Evolutionary conservation across 2,797 vertebrate genomes (phyloP).

Genomic region (Schizothorax lantsangensis): DNA sequence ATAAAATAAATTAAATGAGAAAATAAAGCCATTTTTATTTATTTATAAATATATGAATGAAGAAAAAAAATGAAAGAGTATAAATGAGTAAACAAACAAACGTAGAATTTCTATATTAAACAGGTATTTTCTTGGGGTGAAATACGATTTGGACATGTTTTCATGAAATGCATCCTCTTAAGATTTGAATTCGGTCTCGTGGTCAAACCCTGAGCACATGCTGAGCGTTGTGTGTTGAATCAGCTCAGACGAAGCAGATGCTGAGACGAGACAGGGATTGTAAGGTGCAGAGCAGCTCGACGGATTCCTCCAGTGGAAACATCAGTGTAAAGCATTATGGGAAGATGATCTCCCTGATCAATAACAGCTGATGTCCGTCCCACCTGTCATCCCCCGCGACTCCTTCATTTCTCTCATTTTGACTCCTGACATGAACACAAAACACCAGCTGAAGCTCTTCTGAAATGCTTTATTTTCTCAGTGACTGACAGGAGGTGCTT

Average conservation of each 20-base stretch:
- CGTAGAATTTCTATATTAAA: not conserved
- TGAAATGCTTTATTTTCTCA: too few relatives aligned
- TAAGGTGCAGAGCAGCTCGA: not conserved
- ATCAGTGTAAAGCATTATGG: constrained; percentile 56
- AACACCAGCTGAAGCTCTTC: not conserved
- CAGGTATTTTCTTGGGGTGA: not conserved
- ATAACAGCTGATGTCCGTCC: constrained; percentile 71
- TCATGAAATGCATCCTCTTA: not conserved
- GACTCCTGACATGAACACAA: not conserved
- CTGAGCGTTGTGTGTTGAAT: constrained; percentile 22
- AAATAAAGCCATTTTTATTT: not conserved
- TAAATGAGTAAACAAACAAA: not conserved
- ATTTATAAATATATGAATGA: not conserved
- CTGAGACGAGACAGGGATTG: constrained; percentile 53
- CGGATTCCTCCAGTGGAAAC: not conserved
- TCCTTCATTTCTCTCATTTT: constrained; percentile 3
- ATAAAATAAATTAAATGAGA: not conserved
- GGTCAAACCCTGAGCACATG: not conserved
- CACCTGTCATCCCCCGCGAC: constrained; percentile 15
- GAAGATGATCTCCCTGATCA: constrained; percentile 69
- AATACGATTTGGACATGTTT: not conserved
- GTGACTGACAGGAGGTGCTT: not conserved
- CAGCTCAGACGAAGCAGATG: constrained; percentile 59
- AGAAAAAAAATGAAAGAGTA: not conserved
- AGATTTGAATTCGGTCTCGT: too few relatives aligned